These are phyloP conservation scores for Erythrocebus patas DNA, from an alignment of 2,113 vertebrate species.

Conservation along the genomic window DNA sequence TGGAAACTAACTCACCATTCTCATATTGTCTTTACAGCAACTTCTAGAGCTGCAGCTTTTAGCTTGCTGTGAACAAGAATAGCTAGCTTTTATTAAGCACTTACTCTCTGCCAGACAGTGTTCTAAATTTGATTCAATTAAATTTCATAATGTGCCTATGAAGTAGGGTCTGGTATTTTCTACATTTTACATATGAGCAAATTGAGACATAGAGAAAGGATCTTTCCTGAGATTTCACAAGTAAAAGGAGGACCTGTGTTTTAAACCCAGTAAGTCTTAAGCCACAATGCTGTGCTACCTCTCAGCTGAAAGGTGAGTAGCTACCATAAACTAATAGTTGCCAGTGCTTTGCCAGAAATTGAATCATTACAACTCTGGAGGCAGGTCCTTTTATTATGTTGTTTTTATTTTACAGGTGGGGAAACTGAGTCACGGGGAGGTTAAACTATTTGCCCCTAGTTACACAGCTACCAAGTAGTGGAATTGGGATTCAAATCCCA, in stretches of 20 bases:
- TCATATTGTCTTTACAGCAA: not conserved
- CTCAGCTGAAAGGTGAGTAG: not conserved
- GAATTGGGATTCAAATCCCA: not conserved
- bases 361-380: not conserved
- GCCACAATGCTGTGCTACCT: not conserved
- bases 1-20: not conserved
- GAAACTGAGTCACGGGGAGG: not conserved
- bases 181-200: not conserved
- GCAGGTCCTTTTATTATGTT: not conserved
- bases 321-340: not conserved
- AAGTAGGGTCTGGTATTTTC: not conserved
- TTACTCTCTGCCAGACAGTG: not conserved
- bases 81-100: not conserved
- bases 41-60: not conserved
- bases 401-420: not conserved
- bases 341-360: not conserved
- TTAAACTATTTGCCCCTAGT: not conserved
- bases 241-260: not conserved
- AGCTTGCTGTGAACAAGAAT: not conserved
- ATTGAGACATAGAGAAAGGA: not conserved
- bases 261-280: not conserved
- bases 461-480: not conserved
- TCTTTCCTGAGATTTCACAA: not conserved
- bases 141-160: not conserved
- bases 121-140: not conserved